Base-by-base conservation (phyloP, 2,797 vertebrate genomes). In the Catamblyrhynchus diadema region DNA sequence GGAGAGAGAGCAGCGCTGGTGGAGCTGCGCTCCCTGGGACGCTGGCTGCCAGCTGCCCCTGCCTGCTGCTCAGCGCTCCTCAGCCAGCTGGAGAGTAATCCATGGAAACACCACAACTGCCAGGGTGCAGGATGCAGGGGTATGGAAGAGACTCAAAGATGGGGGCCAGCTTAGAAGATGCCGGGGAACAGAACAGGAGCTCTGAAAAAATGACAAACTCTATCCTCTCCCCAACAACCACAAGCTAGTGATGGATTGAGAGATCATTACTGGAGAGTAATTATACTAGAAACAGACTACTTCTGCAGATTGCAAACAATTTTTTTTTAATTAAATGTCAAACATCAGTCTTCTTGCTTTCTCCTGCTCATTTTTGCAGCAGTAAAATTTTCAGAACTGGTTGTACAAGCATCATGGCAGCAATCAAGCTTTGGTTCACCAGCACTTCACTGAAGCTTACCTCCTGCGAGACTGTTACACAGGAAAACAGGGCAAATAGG, bases 121-220 rank as follows among this genome's bases (percentile, higher is more conserved):
- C 51, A 70, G 17, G 15, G 30, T 71, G 48, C 1, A 2, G 61
- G 61, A 64, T 1, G 0, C 5, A 5, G 3, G 2, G 18, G 9
- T 10, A 56, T 1, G 0, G 22, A 84, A 74, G 12, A 25, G 45
- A 50, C 32, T 57, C 3, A 2, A 12, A 69, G 35, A 71, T 28
- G 57, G 27, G 28, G 19, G 41, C 12, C 45, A 22, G 51, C 33
- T 74, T 11, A 1, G 12, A 60, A 18, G 47, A 54, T 41, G 23
- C 0, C 30, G 41, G 10, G 8, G 4, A 27, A 83, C 8, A 51
- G 30, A 65, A 47, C 7, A 66, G 18, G 41, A 85, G 28, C 50
- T 12, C 19, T 41, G 18, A 73, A 66, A 66, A 64, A 73, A 75
- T 8, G 10, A 53, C 62, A 72, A 87, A 67, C 17, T 67, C 45